Evolutionary conservation across 2,888 invertebrate species (phyloP).

Genomic region (Psylliodes chrysocephalus): DNA sequence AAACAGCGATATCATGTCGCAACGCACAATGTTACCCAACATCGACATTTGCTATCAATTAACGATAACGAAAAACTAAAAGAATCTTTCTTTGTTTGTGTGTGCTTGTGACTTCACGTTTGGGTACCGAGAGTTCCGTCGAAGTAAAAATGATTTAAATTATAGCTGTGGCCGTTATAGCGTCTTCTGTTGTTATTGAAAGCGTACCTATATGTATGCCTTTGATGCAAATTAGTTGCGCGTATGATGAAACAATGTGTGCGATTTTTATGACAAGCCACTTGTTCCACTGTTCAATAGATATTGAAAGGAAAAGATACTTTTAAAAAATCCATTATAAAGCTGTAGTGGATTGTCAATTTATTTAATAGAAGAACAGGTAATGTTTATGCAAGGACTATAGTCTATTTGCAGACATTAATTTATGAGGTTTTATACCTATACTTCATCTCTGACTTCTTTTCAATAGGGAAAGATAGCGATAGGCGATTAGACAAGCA

Average conservation of each 20-base stretch:
- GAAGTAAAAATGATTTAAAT: constrained; percentile 17
- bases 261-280: background rate
- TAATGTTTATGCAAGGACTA: no score
- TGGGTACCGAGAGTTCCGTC: background rate
- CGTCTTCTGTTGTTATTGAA: constrained; percentile 17
- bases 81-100: background rate
- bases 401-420: no score
- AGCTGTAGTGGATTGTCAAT: no score
- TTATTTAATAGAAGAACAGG: no score
- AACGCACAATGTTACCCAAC: background rate
- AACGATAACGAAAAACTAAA: background rate
- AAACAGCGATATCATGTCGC: background rate
- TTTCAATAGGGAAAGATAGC: no score
- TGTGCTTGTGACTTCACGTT: background rate
- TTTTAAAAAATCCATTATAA: no score
- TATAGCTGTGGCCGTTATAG: constrained; percentile 29
- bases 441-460: no score
- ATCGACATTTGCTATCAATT: background rate
- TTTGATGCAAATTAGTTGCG: constrained; percentile 34
- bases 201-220: constrained; percentile 25
- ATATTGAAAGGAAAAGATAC: no score
- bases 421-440: no score
- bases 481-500: no score
- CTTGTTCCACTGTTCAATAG: background rate
- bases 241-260: constrained; percentile 36